Conservation (phyloP, 2,797 vertebrate species). For the Sebastes steindachneri region DNA sequence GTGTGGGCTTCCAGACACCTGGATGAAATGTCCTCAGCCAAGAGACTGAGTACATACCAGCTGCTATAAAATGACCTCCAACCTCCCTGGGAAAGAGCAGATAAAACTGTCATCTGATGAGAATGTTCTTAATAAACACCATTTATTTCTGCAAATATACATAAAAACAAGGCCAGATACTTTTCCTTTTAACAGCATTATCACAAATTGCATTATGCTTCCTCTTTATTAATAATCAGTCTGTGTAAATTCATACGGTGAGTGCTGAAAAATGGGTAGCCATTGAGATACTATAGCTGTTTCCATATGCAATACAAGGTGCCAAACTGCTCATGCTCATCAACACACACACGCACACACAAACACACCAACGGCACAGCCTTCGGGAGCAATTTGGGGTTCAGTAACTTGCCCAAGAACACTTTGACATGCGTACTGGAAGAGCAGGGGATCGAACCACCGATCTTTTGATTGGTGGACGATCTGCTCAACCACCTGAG, state of each 20-base stretch:
- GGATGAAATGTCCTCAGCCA: background rate
- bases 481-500: too few species aligned
- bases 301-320: too few species aligned
- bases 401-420: too few species aligned
- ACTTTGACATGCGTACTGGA: too few species aligned
- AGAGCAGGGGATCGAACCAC: too few species aligned
- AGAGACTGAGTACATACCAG: background rate
- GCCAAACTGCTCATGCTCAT: too few species aligned
- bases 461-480: too few species aligned
- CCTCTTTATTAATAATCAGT: background rate
- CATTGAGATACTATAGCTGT: background rate
- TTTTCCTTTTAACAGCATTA: background rate
- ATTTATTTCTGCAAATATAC: background rate
- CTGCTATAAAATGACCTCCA: slow-evolving; percentile 12
- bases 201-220: background rate
- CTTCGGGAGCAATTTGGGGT: too few species aligned
- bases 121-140: background rate
- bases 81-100: background rate
- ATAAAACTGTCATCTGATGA: background rate
- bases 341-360: too few species aligned
- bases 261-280: background rate
- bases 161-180: background rate
- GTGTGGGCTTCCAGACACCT: slow-evolving; percentile 29
- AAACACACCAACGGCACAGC: too few species aligned
- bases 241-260: background rate